These are phyloP conservation scores for Antheraea yamamai DNA, from an alignment of 2,888 invertebrate genomes.

Conservation along the genomic window DNA sequence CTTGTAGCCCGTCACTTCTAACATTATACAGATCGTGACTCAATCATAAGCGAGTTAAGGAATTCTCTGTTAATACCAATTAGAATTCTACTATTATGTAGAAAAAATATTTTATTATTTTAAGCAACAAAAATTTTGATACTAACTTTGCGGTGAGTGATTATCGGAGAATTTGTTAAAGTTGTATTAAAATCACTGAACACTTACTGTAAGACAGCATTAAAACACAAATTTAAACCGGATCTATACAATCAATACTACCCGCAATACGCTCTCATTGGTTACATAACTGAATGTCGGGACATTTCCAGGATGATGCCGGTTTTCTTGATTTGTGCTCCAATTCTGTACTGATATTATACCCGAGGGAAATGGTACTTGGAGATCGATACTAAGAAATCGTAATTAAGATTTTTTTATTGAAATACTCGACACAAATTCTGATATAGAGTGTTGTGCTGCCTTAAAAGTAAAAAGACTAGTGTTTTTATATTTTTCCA, in stretches of 20 bases:
- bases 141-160: neutral
- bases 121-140: neutral
- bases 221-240: neutral
- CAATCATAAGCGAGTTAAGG: constrained; percentile 38
- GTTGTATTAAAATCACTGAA: neutral
- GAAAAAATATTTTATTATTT: neutral
- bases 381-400: neutral
- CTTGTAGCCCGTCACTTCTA: constrained; percentile 31
- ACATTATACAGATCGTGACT: constrained; percentile 35
- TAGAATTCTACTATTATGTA: neutral
- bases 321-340: neutral
- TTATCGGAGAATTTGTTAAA: neutral
- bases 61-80: neutral
- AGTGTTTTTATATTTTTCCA: neutral
- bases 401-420: neutral
- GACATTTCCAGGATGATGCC: neutral
- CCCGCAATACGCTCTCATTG: neutral
- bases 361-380: too few species aligned
- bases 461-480: neutral
- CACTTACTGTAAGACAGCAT: neutral
- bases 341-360: neutral
- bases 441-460: neutral
- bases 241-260: neutral
- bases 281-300: neutral
- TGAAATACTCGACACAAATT: neutral